These are phyloP conservation scores for Scalopus aquaticus DNA, from an alignment of 2,113 vertebrate species.

Conservation along the genomic window DNA sequence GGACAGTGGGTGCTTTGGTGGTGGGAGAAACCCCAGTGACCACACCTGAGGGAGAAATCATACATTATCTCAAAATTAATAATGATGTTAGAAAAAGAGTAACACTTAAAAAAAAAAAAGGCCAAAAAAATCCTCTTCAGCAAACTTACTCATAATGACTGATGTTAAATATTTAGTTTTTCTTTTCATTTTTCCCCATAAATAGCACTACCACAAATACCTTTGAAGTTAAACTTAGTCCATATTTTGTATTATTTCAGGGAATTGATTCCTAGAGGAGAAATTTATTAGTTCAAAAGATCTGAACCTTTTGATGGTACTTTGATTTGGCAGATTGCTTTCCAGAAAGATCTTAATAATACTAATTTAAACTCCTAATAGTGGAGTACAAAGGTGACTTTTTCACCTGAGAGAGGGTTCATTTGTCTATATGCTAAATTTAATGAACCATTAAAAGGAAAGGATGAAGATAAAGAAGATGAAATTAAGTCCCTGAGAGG, in stretches of 20 bases:
- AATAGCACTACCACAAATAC: neutral
- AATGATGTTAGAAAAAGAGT: no score
- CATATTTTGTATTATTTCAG: neutral
- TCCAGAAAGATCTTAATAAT: neutral
- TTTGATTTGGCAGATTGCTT: neutral
- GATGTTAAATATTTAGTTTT: neutral
- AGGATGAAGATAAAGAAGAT: neutral
- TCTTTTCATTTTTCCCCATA: neutral
- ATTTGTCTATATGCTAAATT: neutral
- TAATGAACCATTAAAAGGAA: neutral
- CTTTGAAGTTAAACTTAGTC: neutral
- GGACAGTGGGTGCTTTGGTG: no score
- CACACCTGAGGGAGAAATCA: no score
- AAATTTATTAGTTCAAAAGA: neutral
- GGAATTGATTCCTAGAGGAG: neutral
- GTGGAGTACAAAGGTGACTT: neutral
- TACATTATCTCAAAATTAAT: no score
- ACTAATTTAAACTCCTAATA: neutral
- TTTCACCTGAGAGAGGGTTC: neutral
- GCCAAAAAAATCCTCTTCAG: neutral
- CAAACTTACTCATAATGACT: neutral
- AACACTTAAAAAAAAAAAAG: no score
- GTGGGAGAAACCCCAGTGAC: no score
- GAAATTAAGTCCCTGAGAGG: neutral
- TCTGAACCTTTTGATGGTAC: constrained; percentile 2